Base-by-base conservation (phyloP, 1,140 invertebrate species). In the Bombus vancouverensis region DNA sequence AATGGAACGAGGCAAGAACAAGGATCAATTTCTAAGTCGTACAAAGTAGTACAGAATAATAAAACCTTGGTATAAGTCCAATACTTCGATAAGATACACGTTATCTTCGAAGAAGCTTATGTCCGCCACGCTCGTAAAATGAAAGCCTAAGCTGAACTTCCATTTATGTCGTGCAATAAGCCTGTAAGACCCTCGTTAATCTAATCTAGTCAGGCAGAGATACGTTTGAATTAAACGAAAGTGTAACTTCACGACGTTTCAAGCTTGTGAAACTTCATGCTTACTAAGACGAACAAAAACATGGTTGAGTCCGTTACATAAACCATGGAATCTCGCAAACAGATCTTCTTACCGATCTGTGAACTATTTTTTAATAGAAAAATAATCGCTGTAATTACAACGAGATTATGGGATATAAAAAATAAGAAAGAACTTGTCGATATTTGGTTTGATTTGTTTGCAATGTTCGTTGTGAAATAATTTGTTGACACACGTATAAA, bases 181-280 rank as follows among this genome's bases (percentile, higher is more conserved):
- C n/a, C 74, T n/a, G 53, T 28, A 39, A 62, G 44, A 10, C 4
- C 75, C 57, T 62, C 75, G 75, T 77, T 77, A 77, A 77, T 77
- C 57, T 37, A 77, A 42, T 77, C 75, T 34, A 8, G 47, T 42
- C 57, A 15, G 12, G 47, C 66, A 68, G 22, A 37, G 73, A 34
- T 57, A 39, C 12, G 9, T 57, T 37, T 18, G 37, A 77, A 77
- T 28, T 59, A 77, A 59, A 39, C 47, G 47, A 59, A 59, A 13
- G 34, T 37, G 25, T 77, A 39, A n/a, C 12, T n/a, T n/a, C 32
- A 6, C 3, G 37, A 62, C 5, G 3, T 76, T 47, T 32, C 72
- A 22, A 22, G 10, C 72, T 44, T 22, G 72, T 47, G n/a, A n/a
- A 73, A 22, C 39, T 73, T 42, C 22, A 1, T 28, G 25, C 3